Evolutionary conservation across 2,888 invertebrate genomes (phyloP).

Genomic region (Heliconius ethilla): DNA sequence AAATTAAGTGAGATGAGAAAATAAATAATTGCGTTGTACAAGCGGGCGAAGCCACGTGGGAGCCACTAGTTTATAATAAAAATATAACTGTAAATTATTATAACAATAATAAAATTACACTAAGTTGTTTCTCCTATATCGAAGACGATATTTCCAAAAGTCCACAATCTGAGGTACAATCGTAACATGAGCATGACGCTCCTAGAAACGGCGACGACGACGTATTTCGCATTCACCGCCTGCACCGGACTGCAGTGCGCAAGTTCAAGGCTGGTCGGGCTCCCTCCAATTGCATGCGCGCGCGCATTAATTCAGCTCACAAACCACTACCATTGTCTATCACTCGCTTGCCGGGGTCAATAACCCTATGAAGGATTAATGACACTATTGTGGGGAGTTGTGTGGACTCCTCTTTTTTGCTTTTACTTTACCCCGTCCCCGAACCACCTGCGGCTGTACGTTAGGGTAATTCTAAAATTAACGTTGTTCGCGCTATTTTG

Average conservation of each 20-base stretch:
- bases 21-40: no score
- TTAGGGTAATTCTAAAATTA: conserved; percentile 25
- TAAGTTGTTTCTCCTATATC: neutral
- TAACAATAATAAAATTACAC: neutral
- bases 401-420: conserved; percentile 56
- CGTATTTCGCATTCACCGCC: conserved; percentile 70
- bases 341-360: conserved; percentile 68
- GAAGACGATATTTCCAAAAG: neutral
- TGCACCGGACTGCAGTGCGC: conserved; percentile 66
- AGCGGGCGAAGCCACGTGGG: no score
- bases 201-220: conserved; percentile 73
- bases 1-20: no score
- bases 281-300: conserved; percentile 76
- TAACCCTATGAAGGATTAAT: conserved; percentile 78
- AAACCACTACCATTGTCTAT: conserved; percentile 80
- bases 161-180: conserved; percentile 20
- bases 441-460: conserved; percentile 56
- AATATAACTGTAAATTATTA: no score
- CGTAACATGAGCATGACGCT: conserved; percentile 57
- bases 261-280: conserved; percentile 80
- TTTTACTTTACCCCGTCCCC: conserved; percentile 52
- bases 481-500: conserved; percentile 24
- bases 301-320: conserved; percentile 78
- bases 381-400: conserved; percentile 72
- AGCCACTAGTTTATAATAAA: no score